Evolutionary conservation across 1,140 invertebrate genomes (phyloP), one percentile per base, ranked within the genome.

Genomic region (Asobara japonica): DNA sequence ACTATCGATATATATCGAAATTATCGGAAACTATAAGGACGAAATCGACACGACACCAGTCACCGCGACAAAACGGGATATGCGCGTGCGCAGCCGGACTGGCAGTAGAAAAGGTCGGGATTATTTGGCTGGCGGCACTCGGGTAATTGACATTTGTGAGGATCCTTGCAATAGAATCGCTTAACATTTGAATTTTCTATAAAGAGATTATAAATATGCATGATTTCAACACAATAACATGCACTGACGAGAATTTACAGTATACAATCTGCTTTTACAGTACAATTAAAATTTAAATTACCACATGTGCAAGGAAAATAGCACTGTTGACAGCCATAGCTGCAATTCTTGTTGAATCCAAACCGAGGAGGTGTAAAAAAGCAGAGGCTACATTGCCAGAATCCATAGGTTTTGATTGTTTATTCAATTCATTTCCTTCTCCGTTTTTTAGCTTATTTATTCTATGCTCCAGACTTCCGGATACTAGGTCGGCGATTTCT

Each of bases 291-390:
- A 60, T 20, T 64, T 65, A 65, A 86, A 87, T 88, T 86, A 95
- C 94, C 90, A 94, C 89, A 88, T 95, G 93, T 2, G 94, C 93
- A n/a, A 96, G 87, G 83, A 95, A 94, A 68, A 95, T 91, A 5
- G 95, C 87, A 11, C 91, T 92, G 82, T 96, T 96, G 1, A 96
- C 85, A 0, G 93, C 93, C 48, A 95, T 91, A 0, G 94, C 93
- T 27, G 92, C 91, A 18, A 95, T 88, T 84, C 94, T 93, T 25
- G 89, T 90, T 0, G 91, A 89, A 79, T 95, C 92, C 48, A 95
- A 88, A 16, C 93, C 93, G 45, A 95, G 85, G 30, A 95, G 86
- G 29, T 90, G 88, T 56, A 95, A 89, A 78, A 95, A 89, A 11
- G 89, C 90, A 0, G 89, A 87, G n/a, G 93, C 79, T 6, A 93